Base-by-base conservation (phyloP, 2,797 vertebrate genomes). In the Holocentrus rufus region DNA sequence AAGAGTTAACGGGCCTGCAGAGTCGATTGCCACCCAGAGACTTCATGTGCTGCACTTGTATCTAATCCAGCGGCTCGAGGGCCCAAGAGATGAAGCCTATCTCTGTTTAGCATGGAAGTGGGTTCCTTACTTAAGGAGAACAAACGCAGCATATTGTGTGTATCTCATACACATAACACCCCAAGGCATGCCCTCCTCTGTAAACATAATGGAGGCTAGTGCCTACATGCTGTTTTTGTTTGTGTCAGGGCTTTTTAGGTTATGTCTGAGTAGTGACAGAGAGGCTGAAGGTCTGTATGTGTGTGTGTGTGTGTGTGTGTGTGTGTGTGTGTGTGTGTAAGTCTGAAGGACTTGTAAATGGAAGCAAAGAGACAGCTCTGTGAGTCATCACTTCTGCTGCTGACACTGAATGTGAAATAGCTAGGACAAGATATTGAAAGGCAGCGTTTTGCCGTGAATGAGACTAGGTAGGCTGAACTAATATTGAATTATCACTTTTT, bases 141-240 rank as follows among this genome's bases (percentile, higher is more conserved):
- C 67, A 83, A 82, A 71, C 46, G 6, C 22, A 31, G 39, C 42
- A 69, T 76, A 72, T 66, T 74, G 17, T 69, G 36, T 54, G n/a
- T 30, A 79, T 79, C 74, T 74, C 74, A 56, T 52, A 77, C 50
- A 60, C 49, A 66, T 23, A 23, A 39, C 15, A 53, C 66, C 70
- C 59, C 14, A 57, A 77, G 69, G 47, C 57, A 49, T 72, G 49
- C 55, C 61, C 50, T 50, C 36, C 65, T 69, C 69, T 78, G 49
- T 80, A 72, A 72, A 80, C 53, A 74, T 69, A 74, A 74, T 65
- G 50, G 56, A 73, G 53, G 23, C 60, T 65, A 31, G 52, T 70
- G 50, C n/a, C 74, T 71, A 42, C 74, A 65, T 34, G 36, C 42
- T 64, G 58, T 77, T 80, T 76, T 71, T 82, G 62, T 83, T 64